phyloP scores from a whole-genome alignment of 2,113 vertebrate species.

The Anhinga anhinga region DNA sequence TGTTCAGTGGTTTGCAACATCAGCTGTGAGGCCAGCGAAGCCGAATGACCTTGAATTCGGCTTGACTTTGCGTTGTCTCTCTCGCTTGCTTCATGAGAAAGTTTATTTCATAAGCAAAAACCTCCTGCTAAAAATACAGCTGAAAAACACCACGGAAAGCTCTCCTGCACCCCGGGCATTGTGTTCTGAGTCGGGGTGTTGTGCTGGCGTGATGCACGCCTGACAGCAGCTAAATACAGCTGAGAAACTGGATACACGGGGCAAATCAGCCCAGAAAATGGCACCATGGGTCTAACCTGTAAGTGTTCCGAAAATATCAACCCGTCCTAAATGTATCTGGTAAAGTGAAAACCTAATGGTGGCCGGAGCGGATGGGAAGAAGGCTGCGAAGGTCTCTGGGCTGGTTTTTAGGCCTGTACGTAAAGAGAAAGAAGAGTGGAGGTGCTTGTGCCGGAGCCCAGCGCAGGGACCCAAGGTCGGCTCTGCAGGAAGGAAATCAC shows the following conservation, averaged over 20 bases:
- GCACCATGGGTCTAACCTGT: accelerated
- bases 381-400: not conserved
- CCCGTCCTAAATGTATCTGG: not conserved
- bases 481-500: not conserved
- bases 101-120: slow-evolving; percentile 70
- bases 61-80: not conserved
- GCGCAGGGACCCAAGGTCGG: accelerated
- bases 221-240: slow-evolving; percentile 16
- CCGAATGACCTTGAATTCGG: not conserved
- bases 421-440: not conserved
- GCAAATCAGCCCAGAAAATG: not conserved
- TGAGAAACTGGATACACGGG: not conserved
- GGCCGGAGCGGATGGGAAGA: not conserved
- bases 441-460: not conserved
- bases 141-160: not conserved
- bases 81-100: not conserved
- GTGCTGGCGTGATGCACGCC: not conserved
- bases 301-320: not conserved
- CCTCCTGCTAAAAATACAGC: slow-evolving; percentile 70
- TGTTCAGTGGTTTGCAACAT: not conserved
- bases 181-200: not conserved
- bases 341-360: not conserved
- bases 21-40: not conserved
- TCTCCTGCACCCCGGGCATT: not conserved
- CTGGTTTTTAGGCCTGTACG: not conserved